These are phyloP conservation scores for Xenopus tropicalis DNA, from an alignment of 2,113 vertebrate genomes.

Conservation along the genomic window DNA sequence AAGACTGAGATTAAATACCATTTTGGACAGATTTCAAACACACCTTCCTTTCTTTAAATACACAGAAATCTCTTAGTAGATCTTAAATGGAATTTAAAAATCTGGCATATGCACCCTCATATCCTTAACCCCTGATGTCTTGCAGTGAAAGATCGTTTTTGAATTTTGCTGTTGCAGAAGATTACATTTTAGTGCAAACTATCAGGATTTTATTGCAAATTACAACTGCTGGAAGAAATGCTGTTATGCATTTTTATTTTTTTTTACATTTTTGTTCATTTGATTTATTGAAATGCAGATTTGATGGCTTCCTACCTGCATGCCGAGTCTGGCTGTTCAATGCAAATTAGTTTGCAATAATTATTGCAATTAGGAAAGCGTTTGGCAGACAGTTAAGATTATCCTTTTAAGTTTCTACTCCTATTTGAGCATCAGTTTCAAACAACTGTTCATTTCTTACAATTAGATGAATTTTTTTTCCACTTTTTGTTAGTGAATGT, in stretches of 20 bases:
- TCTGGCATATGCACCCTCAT: constrained; percentile 11
- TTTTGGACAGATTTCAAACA: constrained; percentile 37
- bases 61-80: constrained; percentile 21
- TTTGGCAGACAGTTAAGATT: constrained; percentile 19
- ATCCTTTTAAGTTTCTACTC: constrained; percentile 13
- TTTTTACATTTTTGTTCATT: not conserved
- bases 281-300: not conserved
- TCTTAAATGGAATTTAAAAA: constrained; percentile 31
- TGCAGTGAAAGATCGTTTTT: not conserved
- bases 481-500: not conserved
- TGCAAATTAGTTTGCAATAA: constrained; percentile 20
- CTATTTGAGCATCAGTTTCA: constrained; percentile 3
- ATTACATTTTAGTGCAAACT: constrained; percentile 5
- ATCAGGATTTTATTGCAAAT: constrained; percentile 15
- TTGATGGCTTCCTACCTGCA: constrained; percentile 13
- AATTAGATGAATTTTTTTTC: not conserved
- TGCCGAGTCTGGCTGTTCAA: not conserved
- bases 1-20: constrained; percentile 30
- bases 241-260: constrained; percentile 3
- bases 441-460: not conserved
- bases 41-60: constrained; percentile 25
- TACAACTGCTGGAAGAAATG: not conserved
- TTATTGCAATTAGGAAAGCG: constrained; percentile 23
- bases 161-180: not conserved
- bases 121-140: constrained; percentile 16